A percentile compares a stretch with the other conserved stretches of the same genome.
These are phyloP conservation scores for Megalops atlanticus DNA, from an alignment of 2,113 vertebrate genomes.

Conservation along the genomic window DNA sequence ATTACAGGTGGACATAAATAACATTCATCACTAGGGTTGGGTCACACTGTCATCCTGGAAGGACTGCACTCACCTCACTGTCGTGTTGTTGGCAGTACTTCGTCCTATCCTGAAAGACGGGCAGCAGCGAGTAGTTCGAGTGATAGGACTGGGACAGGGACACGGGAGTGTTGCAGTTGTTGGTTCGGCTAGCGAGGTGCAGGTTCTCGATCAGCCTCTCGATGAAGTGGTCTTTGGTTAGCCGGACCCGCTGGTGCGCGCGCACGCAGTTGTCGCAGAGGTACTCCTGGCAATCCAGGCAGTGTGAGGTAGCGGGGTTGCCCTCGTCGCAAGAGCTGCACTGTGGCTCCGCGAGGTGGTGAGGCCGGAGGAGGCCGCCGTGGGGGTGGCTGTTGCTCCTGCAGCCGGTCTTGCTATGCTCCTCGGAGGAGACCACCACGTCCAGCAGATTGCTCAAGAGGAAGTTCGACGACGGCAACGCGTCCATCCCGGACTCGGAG, in stretches of 20 bases:
- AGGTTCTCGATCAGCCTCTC: conserved; percentile 76
- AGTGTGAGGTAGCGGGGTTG: conserved; percentile 83
- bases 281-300: conserved; percentile 90
- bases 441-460: conserved; percentile 91
- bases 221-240: conserved; percentile 94
- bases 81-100: conserved; percentile 82
- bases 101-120: conserved; percentile 80
- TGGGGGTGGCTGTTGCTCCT: conserved; percentile 61
- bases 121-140: conserved; percentile 80
- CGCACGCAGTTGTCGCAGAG: conserved; percentile 90
- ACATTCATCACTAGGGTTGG: too few relatives aligned
- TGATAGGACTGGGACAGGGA: conserved; percentile 76
- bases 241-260: conserved; percentile 88
- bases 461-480: conserved; percentile 88
- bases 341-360: conserved; percentile 72
- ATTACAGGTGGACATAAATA: too few relatives aligned
- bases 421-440: conserved; percentile 82
- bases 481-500: conserved; percentile 86
- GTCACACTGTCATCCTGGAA: neutral
- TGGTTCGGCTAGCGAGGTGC: conserved; percentile 50
- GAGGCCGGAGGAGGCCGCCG: conserved; percentile 65
- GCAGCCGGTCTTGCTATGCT: conserved; percentile 69
- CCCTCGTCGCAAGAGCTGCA: conserved; percentile 90
- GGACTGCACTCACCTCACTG: conserved; percentile 68
- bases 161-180: conserved; percentile 54